These are phyloP conservation scores for Melieria crassipennis DNA, from an alignment of 2,888 invertebrate genomes.

Conservation along the genomic window DNA sequence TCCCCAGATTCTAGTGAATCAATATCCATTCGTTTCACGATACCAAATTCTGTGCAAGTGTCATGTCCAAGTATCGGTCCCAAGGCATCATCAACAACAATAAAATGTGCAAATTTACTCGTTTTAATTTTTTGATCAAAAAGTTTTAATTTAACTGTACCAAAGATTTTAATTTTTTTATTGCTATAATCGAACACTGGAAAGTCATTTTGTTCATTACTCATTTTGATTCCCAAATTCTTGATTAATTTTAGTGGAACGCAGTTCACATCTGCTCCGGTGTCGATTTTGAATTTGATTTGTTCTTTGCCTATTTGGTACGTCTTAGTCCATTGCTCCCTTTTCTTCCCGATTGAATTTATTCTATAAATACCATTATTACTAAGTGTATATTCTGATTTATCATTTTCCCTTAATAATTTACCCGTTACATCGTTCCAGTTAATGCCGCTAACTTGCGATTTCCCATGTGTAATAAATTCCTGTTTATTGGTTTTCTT, in stretches of 20 bases:
- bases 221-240: conserved; percentile 31
- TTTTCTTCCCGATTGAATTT: conserved; percentile 37
- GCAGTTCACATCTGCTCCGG: conserved; percentile 42
- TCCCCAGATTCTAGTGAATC: background rate
- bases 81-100: conserved; percentile 27
- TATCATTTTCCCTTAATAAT: background rate
- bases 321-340: conserved; percentile 34
- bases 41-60: conserved; percentile 41
- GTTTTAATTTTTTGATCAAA: background rate
- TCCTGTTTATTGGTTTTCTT: conserved; percentile 2
- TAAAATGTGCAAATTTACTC: conserved; percentile 15
- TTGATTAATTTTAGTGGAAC: conserved; percentile 33
- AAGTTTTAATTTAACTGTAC: conserved; percentile 15
- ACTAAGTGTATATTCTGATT: background rate
- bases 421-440: conserved; percentile 6
- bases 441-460: background rate
- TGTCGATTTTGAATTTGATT: conserved; percentile 39
- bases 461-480: background rate
- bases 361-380: conserved; percentile 13
- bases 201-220: conserved; percentile 24
- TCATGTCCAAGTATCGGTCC: conserved; percentile 25
- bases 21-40: background rate
- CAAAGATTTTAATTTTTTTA: conserved; percentile 36
- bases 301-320: conserved; percentile 31
- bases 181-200: conserved; percentile 39